Base-by-base conservation (phyloP, 92 coral and sea anemone genomes). In the Epizoanthus illoricatus region DNA sequence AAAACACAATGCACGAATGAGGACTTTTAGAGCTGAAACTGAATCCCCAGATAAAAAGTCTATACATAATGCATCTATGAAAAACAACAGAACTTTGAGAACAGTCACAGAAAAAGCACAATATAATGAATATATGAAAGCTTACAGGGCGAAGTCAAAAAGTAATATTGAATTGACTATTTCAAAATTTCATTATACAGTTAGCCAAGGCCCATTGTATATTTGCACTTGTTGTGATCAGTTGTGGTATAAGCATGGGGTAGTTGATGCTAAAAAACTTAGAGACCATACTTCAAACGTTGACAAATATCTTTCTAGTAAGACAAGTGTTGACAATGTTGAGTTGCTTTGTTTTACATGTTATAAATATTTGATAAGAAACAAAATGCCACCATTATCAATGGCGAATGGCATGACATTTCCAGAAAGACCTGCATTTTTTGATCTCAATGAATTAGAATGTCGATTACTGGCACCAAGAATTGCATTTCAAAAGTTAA, bases 271-370 rank as follows among this genome's bases (percentile, higher is more conserved):
- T 69, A 71, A 21, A 85, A 90, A 66, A 19, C 84, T 90, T 56
- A 80, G 83, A 65, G 16, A 60, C 47, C 68, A 43, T 62, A 74
- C 61, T 33, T 62, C 73, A 40, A 47, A 79, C 36, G 71, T 87
- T 84, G 76, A 52, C 15, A 80, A 87, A 65, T 80, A 88, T 24
- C 56, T 87, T n/a, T 62, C 45, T 42, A 49, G 57, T 68, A 80
- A 21, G 33, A 83, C 3, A 39, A 60, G 75, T 49, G 67, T 73
- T 60, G 76, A 86, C 80, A 55, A 73, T 67, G 52, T 60, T 74
- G 70, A 81, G 52, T 73, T 87, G 85, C 16, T 88, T 62, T 90
- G 93, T 71, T 59, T 42, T 7, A 87, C 91, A 24, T 90, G 91
- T 61, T 59, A 78, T 23, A 64, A 16, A 33, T 55, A 87, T 84